Evolutionary conservation across 2,888 invertebrate genomes (phyloP).

Genomic region (Oegoconia quadripuncta): DNA sequence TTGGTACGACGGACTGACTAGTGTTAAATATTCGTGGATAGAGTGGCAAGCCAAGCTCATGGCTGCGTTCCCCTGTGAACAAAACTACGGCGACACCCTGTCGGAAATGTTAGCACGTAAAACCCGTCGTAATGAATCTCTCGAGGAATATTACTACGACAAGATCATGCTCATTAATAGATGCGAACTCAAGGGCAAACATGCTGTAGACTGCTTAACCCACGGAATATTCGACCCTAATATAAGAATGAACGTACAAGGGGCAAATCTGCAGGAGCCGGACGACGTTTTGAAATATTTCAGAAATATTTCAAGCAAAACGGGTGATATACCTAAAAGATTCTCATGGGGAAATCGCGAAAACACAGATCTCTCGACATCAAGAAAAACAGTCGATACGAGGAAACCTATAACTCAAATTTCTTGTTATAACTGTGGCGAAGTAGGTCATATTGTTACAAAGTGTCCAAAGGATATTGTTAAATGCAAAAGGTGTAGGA

Average conservation of each 20-base stretch:
- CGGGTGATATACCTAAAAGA: not conserved
- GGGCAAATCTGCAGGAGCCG: too few relatives aligned
- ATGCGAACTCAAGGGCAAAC: not conserved
- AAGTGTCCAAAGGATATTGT: not conserved
- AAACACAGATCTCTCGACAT: not conserved
- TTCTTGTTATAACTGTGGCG: not conserved
- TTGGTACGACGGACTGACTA: too few relatives aligned
- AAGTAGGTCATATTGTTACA: not conserved
- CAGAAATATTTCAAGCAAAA: not conserved
- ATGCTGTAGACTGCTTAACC: not conserved
- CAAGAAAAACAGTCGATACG: too few relatives aligned
- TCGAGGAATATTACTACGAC: not conserved
- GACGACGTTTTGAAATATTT: too few relatives aligned
- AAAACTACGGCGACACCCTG: conserved; percentile 10
- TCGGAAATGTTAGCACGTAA: conserved; percentile 2
- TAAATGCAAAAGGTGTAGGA: not conserved
- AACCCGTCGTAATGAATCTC: not conserved
- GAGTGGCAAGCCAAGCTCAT: conserved; percentile 19
- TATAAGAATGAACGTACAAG: not conserved
- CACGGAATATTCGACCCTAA: not conserved
- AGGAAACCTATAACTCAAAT: too few relatives aligned
- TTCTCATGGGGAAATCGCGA: too few relatives aligned
- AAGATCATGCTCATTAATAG: conserved; percentile 2
- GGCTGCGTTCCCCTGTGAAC: conserved; percentile 12
- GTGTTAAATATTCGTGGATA: not conserved